Evolutionary conservation across 2,888 invertebrate species (phyloP).

Genomic region (Drosophila fungiperda): DNA sequence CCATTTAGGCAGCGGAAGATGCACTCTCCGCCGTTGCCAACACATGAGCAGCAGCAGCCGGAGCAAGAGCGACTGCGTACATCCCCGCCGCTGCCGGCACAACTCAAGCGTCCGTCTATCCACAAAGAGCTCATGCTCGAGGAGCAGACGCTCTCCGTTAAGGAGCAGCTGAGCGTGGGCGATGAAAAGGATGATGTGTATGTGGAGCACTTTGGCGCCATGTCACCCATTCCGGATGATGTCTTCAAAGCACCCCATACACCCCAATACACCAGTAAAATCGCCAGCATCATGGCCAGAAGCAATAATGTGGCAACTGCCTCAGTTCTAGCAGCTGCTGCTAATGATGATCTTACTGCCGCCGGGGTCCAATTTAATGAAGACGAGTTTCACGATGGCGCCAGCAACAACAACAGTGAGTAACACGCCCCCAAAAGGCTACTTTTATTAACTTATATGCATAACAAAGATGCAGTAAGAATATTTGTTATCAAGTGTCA

Average conservation of each 20-base stretch:
- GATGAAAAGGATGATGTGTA: conserved; percentile 83
- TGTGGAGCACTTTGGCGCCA: conserved; percentile 73
- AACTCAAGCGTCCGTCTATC: conserved; percentile 64
- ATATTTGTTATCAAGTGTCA: neutral
- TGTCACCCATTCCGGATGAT: conserved; percentile 72
- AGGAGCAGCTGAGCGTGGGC: conserved; percentile 76
- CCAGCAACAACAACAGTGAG: conserved; percentile 73
- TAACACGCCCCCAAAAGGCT: conserved; percentile 17
- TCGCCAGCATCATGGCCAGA: conserved; percentile 36
- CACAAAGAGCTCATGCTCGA: conserved; percentile 45
- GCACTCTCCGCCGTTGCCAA: conserved; percentile 45
- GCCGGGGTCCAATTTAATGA: conserved; percentile 52
- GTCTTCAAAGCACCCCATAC: conserved; percentile 73
- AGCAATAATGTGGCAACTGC: conserved; percentile 15
- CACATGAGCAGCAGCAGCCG: conserved; percentile 18
- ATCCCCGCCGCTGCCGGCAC: conserved; percentile 37
- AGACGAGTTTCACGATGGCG: conserved; percentile 66
- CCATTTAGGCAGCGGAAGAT: conserved; percentile 28
- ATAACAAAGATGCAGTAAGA: neutral
- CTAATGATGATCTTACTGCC: neutral
- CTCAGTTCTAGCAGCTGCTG: conserved; percentile 10
- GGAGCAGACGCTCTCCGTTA: conserved; percentile 73
- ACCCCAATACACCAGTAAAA: conserved; percentile 56
- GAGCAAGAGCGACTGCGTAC: neutral
- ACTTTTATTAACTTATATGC: conserved; percentile 1